phyloP scores from a whole-genome alignment of 2,888 invertebrate species.

The Drosophila recens region DNA sequence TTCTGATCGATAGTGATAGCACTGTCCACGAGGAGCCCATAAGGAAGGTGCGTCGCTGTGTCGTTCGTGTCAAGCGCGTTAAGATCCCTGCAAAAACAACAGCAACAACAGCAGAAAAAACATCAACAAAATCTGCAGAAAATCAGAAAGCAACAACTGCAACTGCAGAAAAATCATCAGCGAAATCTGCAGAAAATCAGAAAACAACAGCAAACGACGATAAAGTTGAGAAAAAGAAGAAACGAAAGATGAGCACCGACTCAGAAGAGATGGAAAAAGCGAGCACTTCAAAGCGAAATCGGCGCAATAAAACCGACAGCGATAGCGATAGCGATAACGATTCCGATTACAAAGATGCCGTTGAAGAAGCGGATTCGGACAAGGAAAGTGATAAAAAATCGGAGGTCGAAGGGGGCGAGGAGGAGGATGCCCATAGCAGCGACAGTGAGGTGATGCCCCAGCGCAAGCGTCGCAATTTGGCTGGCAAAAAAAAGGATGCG shows the following conservation, averaged over 20 bases:
- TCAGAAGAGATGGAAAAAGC: slow-evolving; percentile 59
- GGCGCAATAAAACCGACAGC: slow-evolving; percentile 50
- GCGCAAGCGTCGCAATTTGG: slow-evolving; percentile 76
- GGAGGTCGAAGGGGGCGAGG: slow-evolving; percentile 41
- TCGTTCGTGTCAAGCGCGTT: slow-evolving; percentile 71
- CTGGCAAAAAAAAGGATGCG: slow-evolving; percentile 60
- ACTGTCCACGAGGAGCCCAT: slow-evolving; percentile 22
- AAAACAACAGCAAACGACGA: background rate
- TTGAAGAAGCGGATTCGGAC: slow-evolving; percentile 34
- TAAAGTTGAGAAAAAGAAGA: slow-evolving; percentile 35
- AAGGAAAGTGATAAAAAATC: slow-evolving; percentile 30
- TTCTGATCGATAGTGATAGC: slow-evolving; percentile 45
- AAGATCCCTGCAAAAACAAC: slow-evolving; percentile 9
- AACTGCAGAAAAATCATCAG: background rate
- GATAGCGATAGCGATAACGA: slow-evolving; percentile 54
- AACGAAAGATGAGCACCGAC: slow-evolving; percentile 66
- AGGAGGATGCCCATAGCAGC: slow-evolving; percentile 62
- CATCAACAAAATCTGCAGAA: background rate
- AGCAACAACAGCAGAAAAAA: background rate
- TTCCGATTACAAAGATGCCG: slow-evolving; percentile 57
- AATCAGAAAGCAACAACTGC: background rate
- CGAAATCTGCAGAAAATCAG: background rate
- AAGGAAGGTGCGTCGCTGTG: slow-evolving; percentile 52
- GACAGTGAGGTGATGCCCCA: slow-evolving; percentile 82
- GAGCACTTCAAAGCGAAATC: slow-evolving; percentile 54